Conservation (phyloP, 2,113 vertebrate genomes). For the Dasyurus viverrinus region DNA sequence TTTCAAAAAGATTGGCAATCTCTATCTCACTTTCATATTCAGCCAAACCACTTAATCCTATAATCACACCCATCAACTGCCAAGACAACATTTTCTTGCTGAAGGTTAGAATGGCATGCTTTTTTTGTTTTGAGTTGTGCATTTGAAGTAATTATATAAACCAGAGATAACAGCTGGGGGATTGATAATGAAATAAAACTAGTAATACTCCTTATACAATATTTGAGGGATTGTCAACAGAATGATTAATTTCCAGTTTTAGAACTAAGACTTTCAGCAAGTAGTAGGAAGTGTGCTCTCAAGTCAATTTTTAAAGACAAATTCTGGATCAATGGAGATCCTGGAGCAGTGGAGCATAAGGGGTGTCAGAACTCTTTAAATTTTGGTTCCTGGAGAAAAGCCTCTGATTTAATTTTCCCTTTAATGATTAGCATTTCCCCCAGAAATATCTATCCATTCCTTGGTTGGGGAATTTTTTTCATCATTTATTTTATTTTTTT, state of each 20-base stretch:
- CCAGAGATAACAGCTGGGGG: conserved; percentile 36
- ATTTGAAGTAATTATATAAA: conserved; percentile 51
- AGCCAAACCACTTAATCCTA: conserved; percentile 49
- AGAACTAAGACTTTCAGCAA: neutral
- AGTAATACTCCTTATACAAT: conserved; percentile 15
- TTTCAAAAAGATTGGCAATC: conserved; percentile 53
- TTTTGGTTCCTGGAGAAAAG: neutral
- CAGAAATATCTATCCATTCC: neutral
- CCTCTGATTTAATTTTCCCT: neutral
- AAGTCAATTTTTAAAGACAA: neutral
- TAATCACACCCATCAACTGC: conserved; percentile 48
- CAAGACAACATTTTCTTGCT: conserved; percentile 17
- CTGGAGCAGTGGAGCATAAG: neutral
- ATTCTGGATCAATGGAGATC: neutral
- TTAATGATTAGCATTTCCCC: neutral
- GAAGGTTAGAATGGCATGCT: conserved; percentile 41
- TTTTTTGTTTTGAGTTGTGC: conserved; percentile 15
- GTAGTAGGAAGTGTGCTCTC: neutral
- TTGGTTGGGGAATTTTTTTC: conserved; percentile 35
- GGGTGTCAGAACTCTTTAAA: neutral
- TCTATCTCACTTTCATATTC: conserved; percentile 51
- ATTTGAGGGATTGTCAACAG: neutral
- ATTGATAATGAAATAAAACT: conserved; percentile 33
- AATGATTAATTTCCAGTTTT: neutral
- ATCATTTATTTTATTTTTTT: neutral